Percentiles rank a stretch among this genome's conserved stretches.
Conservation (phyloP, 2,113 vertebrate genomes). For the Egretta garzetta region DNA sequence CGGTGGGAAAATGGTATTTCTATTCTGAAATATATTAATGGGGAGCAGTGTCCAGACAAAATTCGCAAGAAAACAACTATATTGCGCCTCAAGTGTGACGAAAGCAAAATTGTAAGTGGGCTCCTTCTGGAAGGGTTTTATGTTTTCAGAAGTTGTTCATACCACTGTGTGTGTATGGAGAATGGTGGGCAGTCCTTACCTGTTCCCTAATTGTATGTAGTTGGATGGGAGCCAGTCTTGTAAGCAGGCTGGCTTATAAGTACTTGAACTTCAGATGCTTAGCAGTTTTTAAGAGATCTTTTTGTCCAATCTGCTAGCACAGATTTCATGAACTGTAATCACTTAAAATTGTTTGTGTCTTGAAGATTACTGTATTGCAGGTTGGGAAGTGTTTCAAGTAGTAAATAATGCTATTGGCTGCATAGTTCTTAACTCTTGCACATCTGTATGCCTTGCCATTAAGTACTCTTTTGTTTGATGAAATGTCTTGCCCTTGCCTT, state of each 20-base stretch:
- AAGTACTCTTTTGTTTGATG: not conserved
- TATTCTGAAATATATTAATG: slow-evolving; percentile 82
- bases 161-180: not conserved
- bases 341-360: not conserved
- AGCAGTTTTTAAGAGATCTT: not conserved
- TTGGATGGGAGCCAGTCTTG: not conserved
- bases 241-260: not conserved
- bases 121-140: not conserved
- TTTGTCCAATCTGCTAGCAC: not conserved
- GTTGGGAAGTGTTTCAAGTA: not conserved
- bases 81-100: slow-evolving; percentile 87
- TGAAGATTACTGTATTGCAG: not conserved
- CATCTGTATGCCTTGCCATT: not conserved
- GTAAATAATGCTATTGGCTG: not conserved
- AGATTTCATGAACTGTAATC: not conserved
- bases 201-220: fast-evolving
- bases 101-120: slow-evolving; percentile 81
- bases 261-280: not conserved
- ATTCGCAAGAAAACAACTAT: slow-evolving; percentile 80
- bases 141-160: not conserved
- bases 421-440: not conserved
- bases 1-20: slow-evolving; percentile 69
- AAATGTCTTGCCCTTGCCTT: not conserved
- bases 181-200: not conserved
- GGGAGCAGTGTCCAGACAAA: slow-evolving; percentile 80